These are phyloP conservation scores for Synergus japonicus DNA, from an alignment of 2,888 invertebrate species.

Conservation along the genomic window DNA sequence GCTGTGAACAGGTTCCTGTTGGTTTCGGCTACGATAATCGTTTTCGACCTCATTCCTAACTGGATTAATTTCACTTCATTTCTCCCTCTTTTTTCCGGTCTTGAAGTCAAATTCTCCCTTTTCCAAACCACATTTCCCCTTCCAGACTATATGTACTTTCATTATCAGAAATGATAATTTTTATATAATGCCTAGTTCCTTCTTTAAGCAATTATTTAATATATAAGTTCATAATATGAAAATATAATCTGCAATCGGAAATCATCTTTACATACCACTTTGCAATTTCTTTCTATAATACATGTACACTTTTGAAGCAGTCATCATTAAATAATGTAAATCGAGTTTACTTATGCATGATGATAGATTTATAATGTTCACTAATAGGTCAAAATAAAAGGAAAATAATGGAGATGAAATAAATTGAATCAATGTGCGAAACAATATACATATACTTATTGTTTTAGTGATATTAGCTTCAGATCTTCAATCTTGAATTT, in stretches of 20 bases:
- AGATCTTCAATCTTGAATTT: neutral
- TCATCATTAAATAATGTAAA: neutral
- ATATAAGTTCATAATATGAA: neutral
- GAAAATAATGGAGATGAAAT: no score
- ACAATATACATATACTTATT: no score
- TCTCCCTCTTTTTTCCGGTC: neutral
- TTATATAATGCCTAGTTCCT: neutral
- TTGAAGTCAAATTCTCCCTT: neutral
- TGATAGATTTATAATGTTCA: no score
- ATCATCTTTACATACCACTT: constrained; percentile 2
- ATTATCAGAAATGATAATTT: neutral
- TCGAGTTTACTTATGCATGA: no score
- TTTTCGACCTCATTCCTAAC: constrained; percentile 1
- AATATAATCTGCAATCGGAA: neutral
- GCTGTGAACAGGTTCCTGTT: constrained; percentile 64
- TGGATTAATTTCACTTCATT: neutral
- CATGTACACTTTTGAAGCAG: neutral
- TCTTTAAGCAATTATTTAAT: neutral
- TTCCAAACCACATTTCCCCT: no score
- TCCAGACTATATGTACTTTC: no score
- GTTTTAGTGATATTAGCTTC: neutral
- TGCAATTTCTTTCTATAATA: constrained; percentile 12
- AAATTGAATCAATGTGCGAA: no score
- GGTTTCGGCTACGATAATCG: constrained; percentile 56
- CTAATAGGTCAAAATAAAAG: no score